Evolutionary conservation across 2,797 vertebrate species (phyloP).

Genomic region (Phaenicophaeus curvirostris): DNA sequence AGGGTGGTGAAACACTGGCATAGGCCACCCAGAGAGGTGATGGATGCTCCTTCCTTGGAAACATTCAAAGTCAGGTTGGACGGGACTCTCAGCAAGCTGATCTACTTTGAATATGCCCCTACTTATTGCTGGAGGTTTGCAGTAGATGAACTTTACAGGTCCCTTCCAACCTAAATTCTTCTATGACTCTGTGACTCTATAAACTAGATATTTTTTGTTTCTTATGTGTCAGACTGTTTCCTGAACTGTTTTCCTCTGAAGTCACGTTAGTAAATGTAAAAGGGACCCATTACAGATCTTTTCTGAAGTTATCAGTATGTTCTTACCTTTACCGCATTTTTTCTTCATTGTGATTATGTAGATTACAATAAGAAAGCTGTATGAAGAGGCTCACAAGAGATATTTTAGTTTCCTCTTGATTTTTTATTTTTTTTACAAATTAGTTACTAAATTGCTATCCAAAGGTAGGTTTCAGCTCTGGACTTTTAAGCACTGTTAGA

Average conservation of each 20-base stretch:
- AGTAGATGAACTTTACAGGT: too few relatives aligned
- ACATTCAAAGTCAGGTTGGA: too few relatives aligned
- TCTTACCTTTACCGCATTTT: not conserved
- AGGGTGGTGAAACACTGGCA: too few relatives aligned
- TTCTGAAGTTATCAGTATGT: not conserved
- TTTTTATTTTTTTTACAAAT: not conserved
- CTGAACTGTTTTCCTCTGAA: not conserved
- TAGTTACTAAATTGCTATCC: conserved; percentile 40
- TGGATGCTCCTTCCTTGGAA: too few relatives aligned
- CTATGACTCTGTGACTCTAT: too few relatives aligned
- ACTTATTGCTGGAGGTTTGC: too few relatives aligned
- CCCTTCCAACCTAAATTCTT: too few relatives aligned
- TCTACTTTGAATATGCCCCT: too few relatives aligned
- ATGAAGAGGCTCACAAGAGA: not conserved
- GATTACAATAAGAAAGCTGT: conserved; percentile 26
- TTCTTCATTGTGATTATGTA: not conserved
- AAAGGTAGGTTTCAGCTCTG: not conserved
- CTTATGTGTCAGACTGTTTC: not conserved
- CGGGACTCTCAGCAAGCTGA: too few relatives aligned
- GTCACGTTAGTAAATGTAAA: not conserved
- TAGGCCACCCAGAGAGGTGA: too few relatives aligned
- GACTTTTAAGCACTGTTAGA: not conserved
- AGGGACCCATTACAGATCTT: not conserved
- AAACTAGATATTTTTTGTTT: not conserved
- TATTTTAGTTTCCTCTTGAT: conserved; percentile 1